Evolutionary conservation across 2,888 invertebrate genomes (phyloP).

Genomic region (Lasiommata megera): DNA sequence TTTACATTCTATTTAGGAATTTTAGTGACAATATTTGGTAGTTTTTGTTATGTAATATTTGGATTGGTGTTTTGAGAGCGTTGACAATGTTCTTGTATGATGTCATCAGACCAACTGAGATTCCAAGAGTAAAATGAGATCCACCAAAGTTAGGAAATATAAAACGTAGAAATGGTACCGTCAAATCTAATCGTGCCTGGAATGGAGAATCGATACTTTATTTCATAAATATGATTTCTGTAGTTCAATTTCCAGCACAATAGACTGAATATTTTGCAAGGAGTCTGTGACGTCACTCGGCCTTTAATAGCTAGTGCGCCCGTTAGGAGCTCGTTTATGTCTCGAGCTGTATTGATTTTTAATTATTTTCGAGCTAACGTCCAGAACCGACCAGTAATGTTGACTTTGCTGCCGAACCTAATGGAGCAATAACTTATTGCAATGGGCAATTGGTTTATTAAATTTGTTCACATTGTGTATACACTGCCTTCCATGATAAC

Average conservation of each 20-base stretch:
- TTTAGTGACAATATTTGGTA: not conserved
- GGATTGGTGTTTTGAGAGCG: no score
- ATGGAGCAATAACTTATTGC: constrained; percentile 1
- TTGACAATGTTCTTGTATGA: not conserved
- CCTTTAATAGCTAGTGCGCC: not conserved
- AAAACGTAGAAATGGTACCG: no score
- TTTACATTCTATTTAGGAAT: not conserved
- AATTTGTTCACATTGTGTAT: not conserved
- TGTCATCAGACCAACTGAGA: no score
- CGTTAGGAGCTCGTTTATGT: not conserved
- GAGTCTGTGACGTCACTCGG: not conserved
- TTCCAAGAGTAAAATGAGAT: no score
- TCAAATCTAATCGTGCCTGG: no score
- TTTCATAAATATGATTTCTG: not conserved
- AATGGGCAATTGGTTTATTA: constrained; percentile 1
- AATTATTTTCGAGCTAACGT: constrained; percentile 9
- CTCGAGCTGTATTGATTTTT: constrained; percentile 8
- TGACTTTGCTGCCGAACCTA: not conserved
- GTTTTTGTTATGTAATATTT: no score
- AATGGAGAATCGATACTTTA: no score
- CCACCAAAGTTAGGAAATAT: no score
- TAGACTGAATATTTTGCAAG: not conserved
- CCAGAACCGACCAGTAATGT: not conserved
- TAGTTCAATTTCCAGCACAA: not conserved
- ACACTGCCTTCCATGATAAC: not conserved